These are phyloP conservation scores for Hartigia nigra DNA, from an alignment of 2,888 invertebrate genomes.

Conservation along the genomic window DNA sequence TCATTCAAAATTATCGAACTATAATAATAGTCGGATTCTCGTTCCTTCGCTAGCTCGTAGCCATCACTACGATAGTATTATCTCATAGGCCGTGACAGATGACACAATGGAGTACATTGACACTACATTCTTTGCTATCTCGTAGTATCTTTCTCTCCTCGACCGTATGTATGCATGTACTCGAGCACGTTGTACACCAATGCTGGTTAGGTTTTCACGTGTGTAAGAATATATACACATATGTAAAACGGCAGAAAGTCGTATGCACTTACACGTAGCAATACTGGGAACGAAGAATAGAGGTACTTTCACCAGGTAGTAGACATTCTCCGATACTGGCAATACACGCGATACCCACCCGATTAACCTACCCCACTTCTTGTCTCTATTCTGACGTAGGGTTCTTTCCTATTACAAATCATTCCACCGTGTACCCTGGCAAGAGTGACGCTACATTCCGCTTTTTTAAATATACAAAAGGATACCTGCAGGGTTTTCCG, in stretches of 20 bases:
- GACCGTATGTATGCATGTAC: constrained; percentile 13
- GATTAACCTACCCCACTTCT: neutral
- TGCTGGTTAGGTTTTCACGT: constrained; percentile 10
- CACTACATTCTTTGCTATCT: constrained; percentile 49
- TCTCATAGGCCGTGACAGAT: constrained; percentile 49
- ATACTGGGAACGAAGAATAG: constrained; percentile 33
- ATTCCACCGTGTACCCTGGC: neutral
- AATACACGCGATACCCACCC: neutral
- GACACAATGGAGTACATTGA: constrained; percentile 55
- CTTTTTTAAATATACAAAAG: neutral
- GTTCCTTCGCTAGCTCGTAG: neutral
- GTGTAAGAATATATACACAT: neutral
- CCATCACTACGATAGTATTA: constrained; percentile 30
- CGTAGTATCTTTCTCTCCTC: constrained; percentile 37
- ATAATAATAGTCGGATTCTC: neutral
- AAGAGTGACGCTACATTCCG: neutral
- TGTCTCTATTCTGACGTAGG: neutral
- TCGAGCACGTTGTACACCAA: constrained; percentile 11
- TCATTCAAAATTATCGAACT: neutral
- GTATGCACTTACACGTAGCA: neutral
- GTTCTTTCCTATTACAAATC: neutral
- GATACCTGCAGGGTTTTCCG: neutral
- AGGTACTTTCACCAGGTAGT: constrained; percentile 47
- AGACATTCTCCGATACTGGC: neutral
- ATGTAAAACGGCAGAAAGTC: neutral